Conservation (phyloP, 2,888 invertebrate genomes). For the Chloroclystis v-ata region DNA sequence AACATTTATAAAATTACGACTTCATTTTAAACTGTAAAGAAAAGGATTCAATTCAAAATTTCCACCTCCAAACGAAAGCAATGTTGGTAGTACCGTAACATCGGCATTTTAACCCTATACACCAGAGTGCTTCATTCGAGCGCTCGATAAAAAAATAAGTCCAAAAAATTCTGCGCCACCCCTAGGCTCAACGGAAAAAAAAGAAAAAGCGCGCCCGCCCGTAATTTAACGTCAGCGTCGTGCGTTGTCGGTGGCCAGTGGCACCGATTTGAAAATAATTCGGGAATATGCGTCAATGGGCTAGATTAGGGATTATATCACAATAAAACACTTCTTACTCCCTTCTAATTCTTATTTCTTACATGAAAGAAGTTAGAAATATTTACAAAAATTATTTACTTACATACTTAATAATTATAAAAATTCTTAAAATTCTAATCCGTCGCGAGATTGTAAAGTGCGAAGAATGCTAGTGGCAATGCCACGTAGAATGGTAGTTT, state of each 20-base stretch:
- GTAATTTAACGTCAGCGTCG: constrained; percentile 70
- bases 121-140: constrained; percentile 52
- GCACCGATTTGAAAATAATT: constrained; percentile 29
- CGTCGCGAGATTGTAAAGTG: too few relatives aligned
- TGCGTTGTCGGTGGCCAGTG: constrained; percentile 64
- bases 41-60: too few relatives aligned
- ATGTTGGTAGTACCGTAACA: constrained; percentile 36
- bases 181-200: constrained; percentile 67
- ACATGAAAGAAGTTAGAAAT: too few relatives aligned
- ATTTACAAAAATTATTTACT: too few relatives aligned
- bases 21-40: too few relatives aligned
- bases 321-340: too few relatives aligned
- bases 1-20: too few relatives aligned
- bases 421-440: too few relatives aligned
- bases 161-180: constrained; percentile 62
- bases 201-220: constrained; percentile 66
- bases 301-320: constrained; percentile 10
- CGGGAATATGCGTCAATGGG: constrained; percentile 15
- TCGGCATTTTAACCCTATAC: constrained; percentile 59
- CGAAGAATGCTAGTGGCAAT: too few relatives aligned
- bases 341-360: too few relatives aligned
- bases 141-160: constrained; percentile 56
- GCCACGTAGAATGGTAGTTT: too few relatives aligned
- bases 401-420: too few relatives aligned
- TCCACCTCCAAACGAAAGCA: constrained; percentile 6